phyloP scores from a whole-genome alignment of 2,888 invertebrate species.

The Mylabris sibirica region DNA sequence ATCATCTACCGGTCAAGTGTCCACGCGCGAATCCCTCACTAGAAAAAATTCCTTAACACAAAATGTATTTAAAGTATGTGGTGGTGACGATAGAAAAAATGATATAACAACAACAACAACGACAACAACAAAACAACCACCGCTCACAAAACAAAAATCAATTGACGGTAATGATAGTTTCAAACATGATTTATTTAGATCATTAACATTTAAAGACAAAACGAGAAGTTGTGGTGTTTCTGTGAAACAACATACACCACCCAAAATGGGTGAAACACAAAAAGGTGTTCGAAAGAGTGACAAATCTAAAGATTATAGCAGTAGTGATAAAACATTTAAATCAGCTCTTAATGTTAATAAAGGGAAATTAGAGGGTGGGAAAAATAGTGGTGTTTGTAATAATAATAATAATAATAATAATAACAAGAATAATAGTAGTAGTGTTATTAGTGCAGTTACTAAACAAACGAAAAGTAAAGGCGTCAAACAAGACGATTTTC shows the following conservation, averaged over 20 bases:
- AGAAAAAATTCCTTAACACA: conserved; percentile 61
- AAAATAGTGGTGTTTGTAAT: conserved; percentile 27
- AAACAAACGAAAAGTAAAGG: conserved; percentile 45
- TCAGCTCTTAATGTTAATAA: conserved; percentile 48
- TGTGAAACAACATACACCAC: conserved; percentile 48
- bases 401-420: conserved; percentile 14
- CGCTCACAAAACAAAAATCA: conserved; percentile 55
- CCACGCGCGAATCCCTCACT: conserved; percentile 49
- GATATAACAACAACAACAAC: conserved; percentile 34
- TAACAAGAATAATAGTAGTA: conserved; percentile 32
- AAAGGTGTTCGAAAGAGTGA: conserved; percentile 60
- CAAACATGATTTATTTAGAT: conserved; percentile 48
- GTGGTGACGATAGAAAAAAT: conserved; percentile 44
- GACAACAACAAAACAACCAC: conserved; percentile 54
- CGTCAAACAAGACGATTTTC: conserved; percentile 71
- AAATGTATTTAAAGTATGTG: conserved; percentile 42
- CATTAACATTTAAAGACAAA: conserved; percentile 55
- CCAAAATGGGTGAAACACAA: conserved; percentile 40
- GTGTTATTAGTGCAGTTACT: conserved; percentile 36
- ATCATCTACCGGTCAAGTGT: conserved; percentile 40
- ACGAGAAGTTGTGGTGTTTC: conserved; percentile 48
- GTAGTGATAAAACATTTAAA: conserved; percentile 42
- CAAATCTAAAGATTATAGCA: conserved; percentile 45
- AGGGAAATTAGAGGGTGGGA: conserved; percentile 32
- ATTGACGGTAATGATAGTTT: conserved; percentile 48